A percentile compares a stretch with the other conserved stretches of the same genome.
Conservation (phyloP, 2,113 vertebrate species). For the Puffinus mauretanicus region DNA sequence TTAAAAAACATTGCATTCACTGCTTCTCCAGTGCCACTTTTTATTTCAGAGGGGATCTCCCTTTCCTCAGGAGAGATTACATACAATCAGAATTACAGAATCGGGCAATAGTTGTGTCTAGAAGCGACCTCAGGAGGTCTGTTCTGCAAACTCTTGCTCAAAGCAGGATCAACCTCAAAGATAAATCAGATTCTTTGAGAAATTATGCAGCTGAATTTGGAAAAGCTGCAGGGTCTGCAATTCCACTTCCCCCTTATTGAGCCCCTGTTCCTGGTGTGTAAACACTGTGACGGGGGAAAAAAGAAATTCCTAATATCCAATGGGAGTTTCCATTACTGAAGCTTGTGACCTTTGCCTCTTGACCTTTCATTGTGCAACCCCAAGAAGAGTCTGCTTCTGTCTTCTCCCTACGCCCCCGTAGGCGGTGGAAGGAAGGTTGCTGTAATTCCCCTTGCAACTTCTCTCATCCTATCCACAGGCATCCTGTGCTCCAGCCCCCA, state of each 20-base stretch:
- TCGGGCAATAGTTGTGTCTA: fast-evolving
- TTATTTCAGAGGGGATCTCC: background rate
- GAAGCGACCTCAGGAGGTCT: background rate
- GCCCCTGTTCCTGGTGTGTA: background rate
- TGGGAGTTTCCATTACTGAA: background rate
- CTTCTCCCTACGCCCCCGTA: fast-evolving
- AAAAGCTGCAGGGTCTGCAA: background rate
- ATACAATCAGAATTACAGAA: background rate
- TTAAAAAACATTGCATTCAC: background rate
- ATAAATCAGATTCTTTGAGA: background rate
- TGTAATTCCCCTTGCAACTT: background rate
- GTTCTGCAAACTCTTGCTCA: background rate
- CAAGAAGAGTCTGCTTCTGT: background rate
- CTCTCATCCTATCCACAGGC: background rate
- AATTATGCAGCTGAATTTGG: background rate
- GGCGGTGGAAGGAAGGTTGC: background rate
- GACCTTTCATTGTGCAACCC: background rate
- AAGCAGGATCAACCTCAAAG: background rate
- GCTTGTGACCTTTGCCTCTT: background rate
- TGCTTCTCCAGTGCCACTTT: background rate
- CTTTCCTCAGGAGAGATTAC: background rate
- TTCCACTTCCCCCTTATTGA: background rate
- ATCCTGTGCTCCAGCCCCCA: background rate
- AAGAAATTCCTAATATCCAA: background rate
- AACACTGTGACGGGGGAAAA: background rate